Conservation (phyloP, 2,888 invertebrate genomes). For the Chrysotoxum bicinctum region DNA sequence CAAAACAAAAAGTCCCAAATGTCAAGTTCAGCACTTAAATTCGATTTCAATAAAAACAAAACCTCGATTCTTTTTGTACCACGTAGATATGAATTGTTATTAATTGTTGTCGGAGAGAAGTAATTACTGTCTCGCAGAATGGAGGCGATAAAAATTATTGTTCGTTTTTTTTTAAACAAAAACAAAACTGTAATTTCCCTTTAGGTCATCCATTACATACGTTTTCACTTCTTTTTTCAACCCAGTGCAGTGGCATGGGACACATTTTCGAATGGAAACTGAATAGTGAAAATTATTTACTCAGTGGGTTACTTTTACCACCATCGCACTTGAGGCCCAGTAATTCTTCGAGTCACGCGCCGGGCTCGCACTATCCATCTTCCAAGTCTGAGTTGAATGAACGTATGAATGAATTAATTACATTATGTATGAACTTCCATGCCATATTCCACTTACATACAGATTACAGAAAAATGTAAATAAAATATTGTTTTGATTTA, state of each 20-base stretch:
- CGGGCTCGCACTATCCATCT: neutral
- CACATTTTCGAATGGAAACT: constrained; percentile 12
- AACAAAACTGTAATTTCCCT: neutral
- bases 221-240: neutral
- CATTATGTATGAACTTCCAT: neutral
- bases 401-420: neutral
- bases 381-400: constrained; percentile 17
- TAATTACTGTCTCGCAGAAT: neutral
- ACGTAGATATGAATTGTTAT: neutral
- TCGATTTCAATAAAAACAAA: neutral
- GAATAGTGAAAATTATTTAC: neutral
- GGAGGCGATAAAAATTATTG: neutral
- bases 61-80: neutral
- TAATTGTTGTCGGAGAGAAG: neutral
- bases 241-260: too few relatives aligned
- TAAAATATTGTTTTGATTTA: neutral
- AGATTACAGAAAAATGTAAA: constrained; percentile 19
- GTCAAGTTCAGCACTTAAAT: constrained; percentile 24
- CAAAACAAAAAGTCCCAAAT: neutral
- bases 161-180: neutral
- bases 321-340: neutral
- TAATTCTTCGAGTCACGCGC: neutral
- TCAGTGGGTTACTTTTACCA: constrained; percentile 6
- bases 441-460: constrained; percentile 2
- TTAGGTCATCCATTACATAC: neutral